Conservation (phyloP, 1,140 invertebrate genomes). For the Neoseiulus cucumeris region DNA sequence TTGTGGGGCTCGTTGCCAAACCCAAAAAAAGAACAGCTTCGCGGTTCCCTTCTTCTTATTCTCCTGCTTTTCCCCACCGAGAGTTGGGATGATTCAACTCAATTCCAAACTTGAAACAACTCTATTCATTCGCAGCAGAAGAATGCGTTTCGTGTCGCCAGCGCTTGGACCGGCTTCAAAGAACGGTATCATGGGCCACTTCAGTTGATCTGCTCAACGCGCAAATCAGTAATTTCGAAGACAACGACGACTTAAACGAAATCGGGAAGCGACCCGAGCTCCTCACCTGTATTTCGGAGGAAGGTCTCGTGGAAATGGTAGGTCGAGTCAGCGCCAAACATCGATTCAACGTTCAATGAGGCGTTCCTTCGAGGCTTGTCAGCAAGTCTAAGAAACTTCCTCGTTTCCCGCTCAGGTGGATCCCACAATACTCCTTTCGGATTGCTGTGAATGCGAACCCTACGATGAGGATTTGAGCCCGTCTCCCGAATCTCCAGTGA, state of each 20-base stretch:
- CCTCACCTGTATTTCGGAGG: conserved; percentile 2
- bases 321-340: neutral
- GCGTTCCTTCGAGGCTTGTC: too few relatives aligned
- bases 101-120: too few relatives aligned
- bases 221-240: conserved; percentile 3
- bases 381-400: neutral
- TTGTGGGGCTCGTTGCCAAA: too few relatives aligned
- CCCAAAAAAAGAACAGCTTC: too few relatives aligned
- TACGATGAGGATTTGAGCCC: neutral
- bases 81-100: too few relatives aligned
- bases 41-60: too few relatives aligned
- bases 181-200: conserved; percentile 1
- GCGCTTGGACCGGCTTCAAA: neutral
- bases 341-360: too few relatives aligned
- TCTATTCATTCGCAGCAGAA: neutral
- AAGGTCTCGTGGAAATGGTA: conserved; percentile 7
- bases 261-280: neutral
- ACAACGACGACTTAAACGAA: conserved; percentile 3
- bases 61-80: too few relatives aligned
- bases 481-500: neutral
- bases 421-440: neutral
- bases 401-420: neutral
- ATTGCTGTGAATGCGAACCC: conserved; percentile 4
- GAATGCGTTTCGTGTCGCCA: conserved; percentile 1
- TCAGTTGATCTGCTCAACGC: conserved; percentile 9